Evolutionary conservation across 2,888 invertebrate genomes (phyloP).

Genomic region (Mechanitis mazaeus): DNA sequence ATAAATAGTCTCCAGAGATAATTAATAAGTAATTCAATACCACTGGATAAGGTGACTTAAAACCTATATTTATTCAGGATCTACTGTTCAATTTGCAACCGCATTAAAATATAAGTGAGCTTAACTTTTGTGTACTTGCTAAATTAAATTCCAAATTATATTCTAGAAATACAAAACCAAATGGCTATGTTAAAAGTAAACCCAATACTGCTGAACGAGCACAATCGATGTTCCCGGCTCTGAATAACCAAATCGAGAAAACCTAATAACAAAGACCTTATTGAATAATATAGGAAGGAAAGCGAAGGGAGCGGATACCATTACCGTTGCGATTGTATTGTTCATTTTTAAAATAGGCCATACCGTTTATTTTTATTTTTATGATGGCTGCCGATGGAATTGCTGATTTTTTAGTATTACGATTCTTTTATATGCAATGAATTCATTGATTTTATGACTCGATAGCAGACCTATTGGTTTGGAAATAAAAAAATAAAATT

Average conservation of each 20-base stretch:
- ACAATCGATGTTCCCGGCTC: conserved; percentile 2
- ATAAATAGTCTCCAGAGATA: background rate
- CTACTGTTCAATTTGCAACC: too few species aligned
- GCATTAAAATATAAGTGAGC: too few species aligned
- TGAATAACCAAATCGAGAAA: conserved; percentile 5
- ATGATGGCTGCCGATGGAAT: background rate
- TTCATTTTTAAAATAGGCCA: conserved; percentile 6
- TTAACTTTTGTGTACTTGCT: background rate
- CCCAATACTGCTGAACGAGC: conserved; percentile 1
- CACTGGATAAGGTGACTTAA: too few species aligned
- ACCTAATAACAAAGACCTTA: conserved; percentile 12
- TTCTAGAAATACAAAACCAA: background rate
- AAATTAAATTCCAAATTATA: background rate
- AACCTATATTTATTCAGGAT: too few species aligned
- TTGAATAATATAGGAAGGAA: conserved; percentile 24
- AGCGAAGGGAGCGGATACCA: conserved; percentile 22
- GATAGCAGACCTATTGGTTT: background rate
- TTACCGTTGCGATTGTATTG: conserved; percentile 20
- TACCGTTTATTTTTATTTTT: conserved; percentile 4
- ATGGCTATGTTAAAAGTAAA: conserved; percentile 1
- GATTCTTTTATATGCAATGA: background rate
- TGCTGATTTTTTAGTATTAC: background rate
- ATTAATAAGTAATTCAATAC: too few species aligned
- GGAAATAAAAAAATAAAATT: too few species aligned
- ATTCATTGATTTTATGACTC: background rate